A percentile compares a stretch with the other conserved stretches of the same genome.
Conservation (phyloP, 2,888 invertebrate species). For the Calliscelio sp. region DNA sequence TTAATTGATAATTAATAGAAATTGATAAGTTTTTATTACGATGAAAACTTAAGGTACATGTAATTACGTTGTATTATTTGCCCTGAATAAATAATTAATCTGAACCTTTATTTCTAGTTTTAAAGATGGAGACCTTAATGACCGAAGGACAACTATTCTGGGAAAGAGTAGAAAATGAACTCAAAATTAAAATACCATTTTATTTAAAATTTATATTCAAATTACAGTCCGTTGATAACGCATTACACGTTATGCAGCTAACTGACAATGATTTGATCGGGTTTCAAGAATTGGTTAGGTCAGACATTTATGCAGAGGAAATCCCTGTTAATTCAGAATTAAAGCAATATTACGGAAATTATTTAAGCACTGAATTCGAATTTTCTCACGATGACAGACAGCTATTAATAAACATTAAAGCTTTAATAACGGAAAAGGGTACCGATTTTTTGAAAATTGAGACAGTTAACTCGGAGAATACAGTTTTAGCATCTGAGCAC, state of each 20-base stretch:
- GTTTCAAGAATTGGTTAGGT: slow-evolving; percentile 5
- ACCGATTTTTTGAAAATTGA: slow-evolving; percentile 1
- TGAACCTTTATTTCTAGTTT: too few relatives aligned
- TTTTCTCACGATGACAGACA: background rate
- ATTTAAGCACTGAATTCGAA: background rate
- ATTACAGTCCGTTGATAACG: background rate
- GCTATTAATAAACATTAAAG: background rate
- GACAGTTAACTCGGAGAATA: too few relatives aligned
- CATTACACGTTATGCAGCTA: background rate
- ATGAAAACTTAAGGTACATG: too few relatives aligned
- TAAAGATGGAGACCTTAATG: too few relatives aligned
- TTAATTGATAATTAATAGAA: too few relatives aligned
- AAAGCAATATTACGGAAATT: slow-evolving; percentile 5
- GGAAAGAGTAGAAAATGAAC: too few relatives aligned
- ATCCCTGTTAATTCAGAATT: slow-evolving; percentile 3
- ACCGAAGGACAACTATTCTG: too few relatives aligned
- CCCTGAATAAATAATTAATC: too few relatives aligned
- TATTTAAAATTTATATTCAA: background rate
- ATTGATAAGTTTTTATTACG: too few relatives aligned
- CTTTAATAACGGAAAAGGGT: background rate
- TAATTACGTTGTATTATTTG: too few relatives aligned
- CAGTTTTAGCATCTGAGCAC: too few relatives aligned
- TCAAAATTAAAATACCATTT: too few relatives aligned
- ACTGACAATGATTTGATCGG: background rate
- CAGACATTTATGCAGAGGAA: slow-evolving; percentile 10